A percentile compares a stretch with the other conserved stretches of the same genome.
Conservation (phyloP, 2,113 vertebrate genomes). For the Uria lomvia region DNA sequence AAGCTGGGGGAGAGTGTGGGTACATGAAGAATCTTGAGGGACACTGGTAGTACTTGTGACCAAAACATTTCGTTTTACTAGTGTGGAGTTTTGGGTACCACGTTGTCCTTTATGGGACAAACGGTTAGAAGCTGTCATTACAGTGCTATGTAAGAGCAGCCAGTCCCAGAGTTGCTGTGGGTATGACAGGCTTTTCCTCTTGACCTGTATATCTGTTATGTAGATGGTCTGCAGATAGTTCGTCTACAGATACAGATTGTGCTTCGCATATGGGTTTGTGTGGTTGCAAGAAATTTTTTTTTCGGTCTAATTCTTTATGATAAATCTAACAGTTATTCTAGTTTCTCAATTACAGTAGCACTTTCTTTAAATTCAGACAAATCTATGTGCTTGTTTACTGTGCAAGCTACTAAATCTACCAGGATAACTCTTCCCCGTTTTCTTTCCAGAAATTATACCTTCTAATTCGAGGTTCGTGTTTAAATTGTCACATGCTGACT, state of each 20-base stretch:
- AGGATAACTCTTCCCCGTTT: background rate
- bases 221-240: background rate
- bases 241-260: background rate
- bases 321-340: background rate
- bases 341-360: background rate
- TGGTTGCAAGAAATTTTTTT: background rate
- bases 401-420: background rate
- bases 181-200: background rate
- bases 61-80: background rate
- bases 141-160: background rate
- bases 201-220: background rate
- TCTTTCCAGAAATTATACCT: constrained; percentile 81
- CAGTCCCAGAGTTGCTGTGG: background rate
- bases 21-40: background rate
- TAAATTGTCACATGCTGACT: constrained; percentile 84
- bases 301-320: background rate
- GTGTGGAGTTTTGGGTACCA: background rate
- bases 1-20: background rate
- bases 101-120: background rate
- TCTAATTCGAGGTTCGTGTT: constrained; percentile 87
- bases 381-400: background rate
- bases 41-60: background rate
- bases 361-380: background rate
- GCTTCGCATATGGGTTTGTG: background rate
- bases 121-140: background rate